Percentiles rank a stretch among this genome's conserved stretches.
Conservation (phyloP, 2,113 vertebrate species). For the Dermatemys mawii region DNA sequence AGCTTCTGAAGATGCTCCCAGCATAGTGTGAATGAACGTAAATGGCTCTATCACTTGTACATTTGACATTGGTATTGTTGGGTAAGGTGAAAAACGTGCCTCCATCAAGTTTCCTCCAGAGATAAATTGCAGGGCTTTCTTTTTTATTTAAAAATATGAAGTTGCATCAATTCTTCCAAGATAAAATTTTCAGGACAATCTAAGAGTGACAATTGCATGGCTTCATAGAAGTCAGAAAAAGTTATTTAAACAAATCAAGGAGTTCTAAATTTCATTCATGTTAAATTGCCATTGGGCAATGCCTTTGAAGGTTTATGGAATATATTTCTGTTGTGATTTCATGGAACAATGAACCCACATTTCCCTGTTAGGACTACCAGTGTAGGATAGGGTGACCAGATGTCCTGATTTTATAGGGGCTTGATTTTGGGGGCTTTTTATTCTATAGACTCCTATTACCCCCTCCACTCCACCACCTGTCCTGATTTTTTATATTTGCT, state of each 20-base stretch:
- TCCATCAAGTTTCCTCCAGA: background rate
- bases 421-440: too few species aligned
- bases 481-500: too few species aligned
- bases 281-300: background rate
- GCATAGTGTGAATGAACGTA: background rate
- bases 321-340: background rate
- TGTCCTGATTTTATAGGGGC: too few species aligned
- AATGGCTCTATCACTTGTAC: background rate
- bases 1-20: background rate
- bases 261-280: background rate
- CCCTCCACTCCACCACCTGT: too few species aligned
- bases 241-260: background rate
- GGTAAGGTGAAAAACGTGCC: background rate
- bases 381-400: too few species aligned
- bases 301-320: background rate
- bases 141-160: background rate
- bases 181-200: background rate
- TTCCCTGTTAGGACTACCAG: accelerated
- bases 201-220: background rate
- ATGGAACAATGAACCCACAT: background rate
- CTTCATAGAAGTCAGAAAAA: background rate
- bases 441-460: too few species aligned
- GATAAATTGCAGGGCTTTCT: background rate
- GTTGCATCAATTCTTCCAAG: background rate
- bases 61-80: background rate